These are phyloP conservation scores for Lasioglossum lativentre DNA, from an alignment of 2,888 invertebrate species.

Conservation along the genomic window DNA sequence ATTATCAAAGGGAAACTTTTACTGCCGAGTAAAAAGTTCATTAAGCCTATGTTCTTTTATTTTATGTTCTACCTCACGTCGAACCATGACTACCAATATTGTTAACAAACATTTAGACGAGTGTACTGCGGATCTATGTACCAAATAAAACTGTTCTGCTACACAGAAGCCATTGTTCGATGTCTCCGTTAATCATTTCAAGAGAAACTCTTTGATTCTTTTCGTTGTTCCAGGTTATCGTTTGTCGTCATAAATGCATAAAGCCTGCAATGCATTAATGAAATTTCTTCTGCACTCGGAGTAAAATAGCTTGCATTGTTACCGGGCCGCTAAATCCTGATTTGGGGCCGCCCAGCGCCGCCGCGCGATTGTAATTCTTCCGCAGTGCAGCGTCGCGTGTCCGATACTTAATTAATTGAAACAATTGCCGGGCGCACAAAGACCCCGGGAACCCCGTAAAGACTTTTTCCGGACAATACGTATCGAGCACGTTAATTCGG, in stretches of 20 bases:
- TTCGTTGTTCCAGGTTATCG: background rate
- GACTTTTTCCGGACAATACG: background rate
- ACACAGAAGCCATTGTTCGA: background rate
- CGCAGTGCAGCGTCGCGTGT: background rate
- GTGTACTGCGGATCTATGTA: no score
- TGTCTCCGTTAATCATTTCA: background rate
- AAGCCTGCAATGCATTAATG: background rate
- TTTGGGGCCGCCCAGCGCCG: background rate
- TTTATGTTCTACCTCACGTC: background rate
- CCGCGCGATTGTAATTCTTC: background rate
- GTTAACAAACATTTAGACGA: background rate
- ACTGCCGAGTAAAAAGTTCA: background rate
- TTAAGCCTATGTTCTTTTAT: no score
- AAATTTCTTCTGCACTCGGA: background rate
- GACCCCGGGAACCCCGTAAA: background rate
- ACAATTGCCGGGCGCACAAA: background rate
- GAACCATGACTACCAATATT: background rate
- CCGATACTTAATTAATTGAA: slow-evolving; percentile 9
- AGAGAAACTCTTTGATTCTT: background rate
- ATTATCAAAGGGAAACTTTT: background rate
- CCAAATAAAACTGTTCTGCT: background rate
- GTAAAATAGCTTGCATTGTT: background rate
- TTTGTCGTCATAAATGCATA: background rate
- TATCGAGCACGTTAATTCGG: background rate
- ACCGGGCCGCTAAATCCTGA: background rate